Evolutionary conservation across 1,140 invertebrate genomes (phyloP).

Genomic region (Asbolus verrucosus): DNA sequence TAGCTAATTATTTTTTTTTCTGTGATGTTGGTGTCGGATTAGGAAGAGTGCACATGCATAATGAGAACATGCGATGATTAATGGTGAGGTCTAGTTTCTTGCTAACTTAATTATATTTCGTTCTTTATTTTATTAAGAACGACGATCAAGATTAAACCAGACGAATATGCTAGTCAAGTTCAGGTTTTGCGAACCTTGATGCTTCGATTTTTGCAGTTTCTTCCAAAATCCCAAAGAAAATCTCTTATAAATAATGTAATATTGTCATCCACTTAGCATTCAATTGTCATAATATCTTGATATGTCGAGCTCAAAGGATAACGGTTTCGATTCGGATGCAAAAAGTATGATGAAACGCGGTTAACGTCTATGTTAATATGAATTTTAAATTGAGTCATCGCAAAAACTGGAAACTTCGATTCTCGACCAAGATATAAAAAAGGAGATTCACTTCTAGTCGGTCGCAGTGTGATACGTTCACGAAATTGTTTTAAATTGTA

Average conservation of each 20-base stretch:
- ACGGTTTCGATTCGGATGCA: constrained; percentile 19
- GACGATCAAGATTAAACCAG: neutral
- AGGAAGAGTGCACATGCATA: constrained; percentile 33
- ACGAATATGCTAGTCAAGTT: neutral
- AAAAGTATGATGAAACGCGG: constrained; percentile 45
- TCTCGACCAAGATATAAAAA: constrained; percentile 8
- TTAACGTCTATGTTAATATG: constrained; percentile 45
- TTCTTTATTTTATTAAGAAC: constrained; percentile 7
- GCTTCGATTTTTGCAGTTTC: constrained; percentile 3
- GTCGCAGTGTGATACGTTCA: neutral
- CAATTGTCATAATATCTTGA: constrained; percentile 46
- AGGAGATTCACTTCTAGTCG: constrained; percentile 18
- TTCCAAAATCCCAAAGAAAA: constrained; percentile 19
- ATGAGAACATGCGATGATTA: constrained; percentile 30
- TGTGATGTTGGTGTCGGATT: constrained; percentile 24
- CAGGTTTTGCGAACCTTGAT: too few relatives aligned
- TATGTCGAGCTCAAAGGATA: constrained; percentile 39
- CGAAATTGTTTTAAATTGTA: constrained; percentile 37
- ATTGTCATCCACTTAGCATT: constrained; percentile 39
- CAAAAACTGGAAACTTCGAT: constrained; percentile 43
- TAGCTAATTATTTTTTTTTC: constrained; percentile 28
- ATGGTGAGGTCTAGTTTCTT: constrained; percentile 27
- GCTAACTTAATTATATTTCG: constrained; percentile 31
- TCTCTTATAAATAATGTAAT: constrained; percentile 39
- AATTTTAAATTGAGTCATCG: constrained; percentile 43